Evolutionary conservation across 1,140 invertebrate genomes (phyloP), one percentile per base, ranked within the genome.

Genomic region (Cryptotermes secundus): DNA sequence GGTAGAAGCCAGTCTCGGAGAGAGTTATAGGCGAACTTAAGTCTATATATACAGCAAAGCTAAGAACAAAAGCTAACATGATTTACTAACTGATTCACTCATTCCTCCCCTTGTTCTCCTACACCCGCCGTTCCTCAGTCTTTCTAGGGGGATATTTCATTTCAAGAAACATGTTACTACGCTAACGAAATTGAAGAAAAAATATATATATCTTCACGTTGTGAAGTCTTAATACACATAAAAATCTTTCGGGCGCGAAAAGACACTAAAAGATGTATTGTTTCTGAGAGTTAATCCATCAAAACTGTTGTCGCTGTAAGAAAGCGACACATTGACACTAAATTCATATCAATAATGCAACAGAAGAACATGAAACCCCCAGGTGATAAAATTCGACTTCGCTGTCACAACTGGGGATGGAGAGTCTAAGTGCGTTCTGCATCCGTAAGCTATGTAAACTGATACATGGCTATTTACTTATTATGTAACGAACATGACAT

Each of bases 51-150:
- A 72, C 10, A 72, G 59, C 59, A 31, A 14, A 72, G 59, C 59
- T 72, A 72, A 72, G 59, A 72, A 72, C 59, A 72, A 72, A 72
- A 72, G 59, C 59, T 72, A 72, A 72, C 59, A 72, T 31, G 59
- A 72, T 72, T 72, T 72, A 72, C 59, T 72, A 72, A 72, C 59
- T 72, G 59, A 72, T 72, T 72, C 59, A n/a, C 59, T 72, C 59
- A 72, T 72, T 31, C 59, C n/a, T 31, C 59, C 59, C 26, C 16
- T 16, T n/a, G 22, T 22, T 19, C 53, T n/a, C n/a, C n/a, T n/a
- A 0, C 12, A 59, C 53, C 19, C 53, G 12, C 53, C 53, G 6
- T 22, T 59, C 26, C n/a, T 72, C 59, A n/a, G 31, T 72, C n/a
- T 72, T 72, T 16, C 26, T 72, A 72, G 26, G 0, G 31, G 59